phyloP scores from a whole-genome alignment of 2,113 vertebrate species.

The Macrotus californicus region DNA sequence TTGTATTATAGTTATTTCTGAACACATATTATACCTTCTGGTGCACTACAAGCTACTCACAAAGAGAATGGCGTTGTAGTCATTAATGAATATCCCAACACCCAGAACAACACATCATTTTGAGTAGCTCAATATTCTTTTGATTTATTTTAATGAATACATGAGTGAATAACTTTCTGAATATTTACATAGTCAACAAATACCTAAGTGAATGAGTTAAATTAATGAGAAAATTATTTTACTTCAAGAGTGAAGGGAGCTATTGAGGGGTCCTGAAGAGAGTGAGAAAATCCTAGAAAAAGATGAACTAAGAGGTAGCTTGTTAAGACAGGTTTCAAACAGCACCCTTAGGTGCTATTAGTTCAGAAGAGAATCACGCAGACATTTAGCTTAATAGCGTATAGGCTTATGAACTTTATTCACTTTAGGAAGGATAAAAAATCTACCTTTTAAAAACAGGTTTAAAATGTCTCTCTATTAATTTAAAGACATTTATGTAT shows the following conservation, averaged over 20 bases:
- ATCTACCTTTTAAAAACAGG: neutral
- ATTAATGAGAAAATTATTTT: constrained; percentile 26
- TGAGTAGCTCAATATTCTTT: neutral
- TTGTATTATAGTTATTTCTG: neutral
- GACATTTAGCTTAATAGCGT: neutral
- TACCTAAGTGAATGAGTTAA: neutral
- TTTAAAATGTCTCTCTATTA: neutral
- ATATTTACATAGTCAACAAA: neutral
- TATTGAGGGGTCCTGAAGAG: neutral
- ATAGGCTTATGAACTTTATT: neutral
- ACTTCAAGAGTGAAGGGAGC: neutral
- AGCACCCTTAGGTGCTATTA: neutral
- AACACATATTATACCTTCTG: neutral
- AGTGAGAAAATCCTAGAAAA: neutral
- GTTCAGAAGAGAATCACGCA: neutral
- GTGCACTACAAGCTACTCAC: neutral
- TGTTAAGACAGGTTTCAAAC: neutral
- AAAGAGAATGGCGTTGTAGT: neutral
- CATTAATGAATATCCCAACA: neutral
- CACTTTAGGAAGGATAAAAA: neutral
- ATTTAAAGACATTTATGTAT: neutral
- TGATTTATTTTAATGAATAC: neutral
- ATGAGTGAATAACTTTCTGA: neutral
- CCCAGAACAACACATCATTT: neutral
- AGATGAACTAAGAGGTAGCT: neutral